phyloP scores from a whole-genome alignment of 2,113 vertebrate species.

The Oceanites oceanicus region DNA sequence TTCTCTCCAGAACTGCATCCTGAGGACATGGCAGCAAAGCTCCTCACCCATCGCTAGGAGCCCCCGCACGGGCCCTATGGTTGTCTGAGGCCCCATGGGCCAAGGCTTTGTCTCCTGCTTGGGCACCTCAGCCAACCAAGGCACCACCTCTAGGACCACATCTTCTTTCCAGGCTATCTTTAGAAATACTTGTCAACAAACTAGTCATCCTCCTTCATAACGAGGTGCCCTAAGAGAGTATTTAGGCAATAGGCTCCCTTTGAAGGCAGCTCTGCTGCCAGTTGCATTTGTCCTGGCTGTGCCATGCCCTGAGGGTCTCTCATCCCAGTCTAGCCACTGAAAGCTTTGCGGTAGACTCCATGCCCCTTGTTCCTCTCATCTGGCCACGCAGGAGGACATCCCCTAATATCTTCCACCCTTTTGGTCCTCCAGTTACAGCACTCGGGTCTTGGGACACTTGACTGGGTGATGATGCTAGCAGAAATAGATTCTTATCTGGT shows the following conservation, averaged over 20 bases:
- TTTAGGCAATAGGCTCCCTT: not conserved
- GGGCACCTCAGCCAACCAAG: not conserved
- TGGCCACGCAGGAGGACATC: not conserved
- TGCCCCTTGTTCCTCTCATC: not conserved
- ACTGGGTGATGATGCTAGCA: not conserved
- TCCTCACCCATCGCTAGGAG: not conserved
- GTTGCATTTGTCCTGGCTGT: rapidly evolving
- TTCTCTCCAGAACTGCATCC: not conserved
- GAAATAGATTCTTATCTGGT: not conserved
- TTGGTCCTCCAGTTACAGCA: not conserved
- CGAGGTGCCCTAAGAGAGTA: too few species aligned
- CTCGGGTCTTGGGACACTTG: not conserved
- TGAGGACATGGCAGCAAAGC: not conserved
- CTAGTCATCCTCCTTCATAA: not conserved
- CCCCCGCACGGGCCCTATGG: rapidly evolving
- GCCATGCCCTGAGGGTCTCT: not conserved
- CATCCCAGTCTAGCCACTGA: not conserved
- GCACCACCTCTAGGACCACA: not conserved
- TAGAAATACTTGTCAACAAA: not conserved
- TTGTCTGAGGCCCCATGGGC: not conserved
- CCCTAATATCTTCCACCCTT: not conserved
- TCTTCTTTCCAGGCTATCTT: not conserved
- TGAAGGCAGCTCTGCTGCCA: not conserved
- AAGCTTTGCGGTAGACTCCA: not conserved
- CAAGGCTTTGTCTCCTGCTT: not conserved